Percentiles rank a stretch among this genome's conserved stretches.
These are phyloP conservation scores for Ceratosolen fusciceps DNA, from an alignment of 1,140 invertebrate species.

Conservation along the genomic window DNA sequence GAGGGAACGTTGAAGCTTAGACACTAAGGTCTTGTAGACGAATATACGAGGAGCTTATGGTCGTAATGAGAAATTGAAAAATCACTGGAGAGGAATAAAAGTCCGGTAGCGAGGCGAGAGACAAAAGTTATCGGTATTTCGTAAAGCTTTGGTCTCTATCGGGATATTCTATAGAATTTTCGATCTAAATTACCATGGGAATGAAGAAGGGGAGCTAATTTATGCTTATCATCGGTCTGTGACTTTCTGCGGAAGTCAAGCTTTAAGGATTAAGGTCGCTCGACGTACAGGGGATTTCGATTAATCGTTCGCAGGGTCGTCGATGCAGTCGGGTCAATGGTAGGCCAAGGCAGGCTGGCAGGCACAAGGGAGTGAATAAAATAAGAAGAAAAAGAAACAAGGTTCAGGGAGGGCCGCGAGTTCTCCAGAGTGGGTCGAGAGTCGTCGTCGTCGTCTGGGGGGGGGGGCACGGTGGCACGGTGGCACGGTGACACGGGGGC, in stretches of 20 bases:
- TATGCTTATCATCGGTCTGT: background rate
- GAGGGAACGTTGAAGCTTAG: background rate
- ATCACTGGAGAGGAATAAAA: background rate
- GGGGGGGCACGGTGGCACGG: too few relatives aligned
- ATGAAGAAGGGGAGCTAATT: conserved; percentile 20
- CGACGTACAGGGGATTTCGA: background rate
- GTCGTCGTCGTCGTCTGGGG: too few relatives aligned
- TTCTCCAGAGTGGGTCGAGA: too few relatives aligned
- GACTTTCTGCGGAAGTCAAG: background rate
- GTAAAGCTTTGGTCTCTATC: conserved; percentile 4
- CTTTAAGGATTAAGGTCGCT: background rate
- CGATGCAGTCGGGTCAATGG: too few relatives aligned
- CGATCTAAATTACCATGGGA: conserved; percentile 4
- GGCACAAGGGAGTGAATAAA: too few relatives aligned
- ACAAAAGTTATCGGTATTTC: background rate
- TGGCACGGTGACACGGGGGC: background rate
- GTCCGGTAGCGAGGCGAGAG: background rate
- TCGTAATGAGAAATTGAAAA: conserved; percentile 16
- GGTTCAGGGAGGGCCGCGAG: too few relatives aligned
- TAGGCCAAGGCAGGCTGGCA: too few relatives aligned
- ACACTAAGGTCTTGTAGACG: too few relatives aligned
- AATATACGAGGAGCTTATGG: too few relatives aligned
- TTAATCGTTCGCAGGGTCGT: too few relatives aligned
- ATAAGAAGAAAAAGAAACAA: too few relatives aligned
- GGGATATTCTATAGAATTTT: conserved; percentile 7